A percentile compares a stretch with the other conserved stretches of the same genome.
Evolutionary conservation across 2,797 vertebrate species (phyloP).

Genomic region (Cyprinella venusta): DNA sequence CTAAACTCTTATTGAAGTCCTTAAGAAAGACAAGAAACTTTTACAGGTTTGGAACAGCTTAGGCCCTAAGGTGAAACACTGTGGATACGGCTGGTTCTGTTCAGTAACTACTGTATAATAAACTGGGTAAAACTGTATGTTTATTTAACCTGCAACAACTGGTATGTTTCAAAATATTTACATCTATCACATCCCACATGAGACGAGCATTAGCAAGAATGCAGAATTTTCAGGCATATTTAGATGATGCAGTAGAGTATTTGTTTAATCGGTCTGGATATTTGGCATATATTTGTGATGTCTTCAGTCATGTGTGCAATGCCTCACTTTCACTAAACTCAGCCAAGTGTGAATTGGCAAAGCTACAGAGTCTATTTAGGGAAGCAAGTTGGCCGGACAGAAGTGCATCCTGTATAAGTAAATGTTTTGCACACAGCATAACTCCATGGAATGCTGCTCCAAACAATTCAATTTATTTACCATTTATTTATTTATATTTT

Average conservation of each 20-base stretch:
- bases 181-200: background rate
- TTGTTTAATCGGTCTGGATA: background rate
- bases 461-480: background rate
- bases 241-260: background rate
- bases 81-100: background rate
- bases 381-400: background rate
- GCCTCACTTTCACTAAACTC: slow-evolving; percentile 11
- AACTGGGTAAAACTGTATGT: background rate
- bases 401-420: slow-evolving; percentile 4
- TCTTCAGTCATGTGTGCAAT: slow-evolving; percentile 19
- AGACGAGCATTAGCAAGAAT: background rate
- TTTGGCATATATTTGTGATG: slow-evolving; percentile 11
- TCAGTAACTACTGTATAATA: background rate
- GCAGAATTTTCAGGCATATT: background rate
- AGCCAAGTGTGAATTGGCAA: slow-evolving; percentile 33
- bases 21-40: too few species aligned
- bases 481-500: background rate
- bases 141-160: background rate
- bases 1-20: background rate
- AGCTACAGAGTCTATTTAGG: slow-evolving; percentile 15
- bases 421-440: background rate
- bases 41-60: too few species aligned
- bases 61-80: background rate
- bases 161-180: background rate
- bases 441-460: too few species aligned